These are phyloP conservation scores for Meiosimyza decipiens DNA, from an alignment of 2,888 invertebrate species.

Conservation along the genomic window DNA sequence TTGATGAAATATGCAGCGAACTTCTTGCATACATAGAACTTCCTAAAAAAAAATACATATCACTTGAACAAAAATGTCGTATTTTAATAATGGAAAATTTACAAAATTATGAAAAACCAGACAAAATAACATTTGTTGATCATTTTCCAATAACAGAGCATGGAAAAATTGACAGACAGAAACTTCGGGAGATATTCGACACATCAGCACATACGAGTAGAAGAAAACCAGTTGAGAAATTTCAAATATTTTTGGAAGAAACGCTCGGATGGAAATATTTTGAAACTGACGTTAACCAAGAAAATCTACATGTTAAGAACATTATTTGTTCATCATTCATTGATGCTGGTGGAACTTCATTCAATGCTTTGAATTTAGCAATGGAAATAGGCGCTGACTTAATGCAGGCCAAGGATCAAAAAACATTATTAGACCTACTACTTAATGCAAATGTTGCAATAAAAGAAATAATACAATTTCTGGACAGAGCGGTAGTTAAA, in stretches of 20 bases:
- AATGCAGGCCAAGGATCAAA: constrained; percentile 50
- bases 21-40: constrained; percentile 19
- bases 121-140: constrained; percentile 72
- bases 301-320: constrained; percentile 27
- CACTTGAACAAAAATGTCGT: constrained; percentile 14
- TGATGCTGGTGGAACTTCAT: constrained; percentile 58
- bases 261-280: constrained; percentile 47
- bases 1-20: constrained; percentile 1
- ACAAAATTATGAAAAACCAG: constrained; percentile 72
- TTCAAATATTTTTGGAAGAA: constrained; percentile 69
- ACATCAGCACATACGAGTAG: too few species aligned
- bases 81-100: constrained; percentile 35
- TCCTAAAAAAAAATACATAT: neutral
- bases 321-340: constrained; percentile 48
- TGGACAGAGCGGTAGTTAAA: constrained; percentile 34
- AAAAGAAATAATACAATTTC: constrained; percentile 46
- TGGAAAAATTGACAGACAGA: constrained; percentile 72
- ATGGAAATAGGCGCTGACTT: constrained; percentile 53
- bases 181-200: constrained; percentile 27
- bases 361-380: constrained; percentile 58
- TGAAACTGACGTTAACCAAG: neutral
- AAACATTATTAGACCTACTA: constrained; percentile 54
- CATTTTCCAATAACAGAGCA: constrained; percentile 74
- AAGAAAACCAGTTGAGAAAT: constrained; percentile 68
- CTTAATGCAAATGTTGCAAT: constrained; percentile 51